A percentile compares a stretch with the other conserved stretches of the same genome.
phyloP scores from a whole-genome alignment of 2,888 invertebrate species.

The Magallana nippona region DNA sequence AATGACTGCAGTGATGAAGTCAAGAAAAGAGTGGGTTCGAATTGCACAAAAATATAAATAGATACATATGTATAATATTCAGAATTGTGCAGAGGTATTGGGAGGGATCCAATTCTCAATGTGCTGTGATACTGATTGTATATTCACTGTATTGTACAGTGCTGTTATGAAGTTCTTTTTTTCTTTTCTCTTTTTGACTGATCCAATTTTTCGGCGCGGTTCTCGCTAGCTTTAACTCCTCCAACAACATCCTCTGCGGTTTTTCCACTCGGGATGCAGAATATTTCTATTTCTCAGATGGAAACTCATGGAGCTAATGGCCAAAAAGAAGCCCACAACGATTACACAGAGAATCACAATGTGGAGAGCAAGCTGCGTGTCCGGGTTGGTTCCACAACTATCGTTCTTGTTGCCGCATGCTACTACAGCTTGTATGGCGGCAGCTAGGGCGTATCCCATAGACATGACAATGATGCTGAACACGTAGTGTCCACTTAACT shows the following conservation, averaged over 20 bases:
- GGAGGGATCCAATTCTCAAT: no score
- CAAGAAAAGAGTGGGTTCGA: no score
- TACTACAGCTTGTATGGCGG: background rate
- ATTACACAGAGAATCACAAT: background rate
- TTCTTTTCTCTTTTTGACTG: no score
- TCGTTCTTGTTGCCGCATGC: background rate
- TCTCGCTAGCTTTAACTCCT: no score
- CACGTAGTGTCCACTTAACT: constrained; percentile 15
- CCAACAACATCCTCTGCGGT: background rate
- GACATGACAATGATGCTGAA: background rate
- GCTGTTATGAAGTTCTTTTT: no score
- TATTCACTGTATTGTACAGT: no score
- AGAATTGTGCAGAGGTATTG: no score
- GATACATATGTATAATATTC: no score
- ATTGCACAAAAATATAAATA: no score
- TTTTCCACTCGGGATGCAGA: background rate
- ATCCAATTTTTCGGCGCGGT: no score
- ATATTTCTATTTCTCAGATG: background rate
- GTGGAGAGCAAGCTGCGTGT: background rate
- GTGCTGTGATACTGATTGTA: no score
- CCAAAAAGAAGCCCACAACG: background rate
- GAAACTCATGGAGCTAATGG: background rate
- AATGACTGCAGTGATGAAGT: no score
- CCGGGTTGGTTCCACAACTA: background rate
- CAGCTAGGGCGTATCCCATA: background rate